Percentiles rank a stretch among this genome's conserved stretches.
These are phyloP conservation scores for Anas capensis DNA, from an alignment of 2,797 vertebrate species.

Conservation along the genomic window DNA sequence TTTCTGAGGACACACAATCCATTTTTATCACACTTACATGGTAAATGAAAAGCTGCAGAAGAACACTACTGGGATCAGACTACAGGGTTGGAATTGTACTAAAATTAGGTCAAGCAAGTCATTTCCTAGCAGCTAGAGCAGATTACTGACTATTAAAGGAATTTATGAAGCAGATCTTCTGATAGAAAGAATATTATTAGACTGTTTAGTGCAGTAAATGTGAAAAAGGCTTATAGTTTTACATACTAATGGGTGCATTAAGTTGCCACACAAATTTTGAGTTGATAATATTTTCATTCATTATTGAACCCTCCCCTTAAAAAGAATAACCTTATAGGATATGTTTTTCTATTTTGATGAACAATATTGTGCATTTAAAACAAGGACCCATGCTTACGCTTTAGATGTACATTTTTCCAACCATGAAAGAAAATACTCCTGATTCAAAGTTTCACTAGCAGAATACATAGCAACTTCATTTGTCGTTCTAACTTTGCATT, in stretches of 20 bases:
- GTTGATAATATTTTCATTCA: conserved; percentile 27
- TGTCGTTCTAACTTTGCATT: background rate
- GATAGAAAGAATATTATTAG: conserved; percentile 69
- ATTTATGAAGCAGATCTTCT: conserved; percentile 72
- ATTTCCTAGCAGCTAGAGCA: conserved; percentile 70
- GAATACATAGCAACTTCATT: background rate
- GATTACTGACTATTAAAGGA: conserved; percentile 71
- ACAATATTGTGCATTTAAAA: background rate
- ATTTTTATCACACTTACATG: conserved; percentile 43
- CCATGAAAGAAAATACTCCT: background rate
- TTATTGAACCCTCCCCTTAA: conserved; percentile 24
- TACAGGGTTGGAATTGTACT: conserved; percentile 41
- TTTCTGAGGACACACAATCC: conserved; percentile 38
- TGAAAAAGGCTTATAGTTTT: conserved; percentile 54
- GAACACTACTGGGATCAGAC: background rate
- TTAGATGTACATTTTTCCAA: background rate
- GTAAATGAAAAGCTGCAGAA: conserved; percentile 47
- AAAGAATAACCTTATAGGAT: background rate
- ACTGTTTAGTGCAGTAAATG: conserved; percentile 57
- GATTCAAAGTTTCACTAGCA: background rate
- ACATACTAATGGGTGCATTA: conserved; percentile 64
- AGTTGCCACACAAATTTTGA: conserved; percentile 50
- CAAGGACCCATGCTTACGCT: background rate
- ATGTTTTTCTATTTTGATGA: conserved; percentile 15
- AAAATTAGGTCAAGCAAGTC: conserved; percentile 69